Evolutionary conservation across 2,888 invertebrate species (phyloP).

Genomic region (Lepetodrilus schrolli): DNA sequence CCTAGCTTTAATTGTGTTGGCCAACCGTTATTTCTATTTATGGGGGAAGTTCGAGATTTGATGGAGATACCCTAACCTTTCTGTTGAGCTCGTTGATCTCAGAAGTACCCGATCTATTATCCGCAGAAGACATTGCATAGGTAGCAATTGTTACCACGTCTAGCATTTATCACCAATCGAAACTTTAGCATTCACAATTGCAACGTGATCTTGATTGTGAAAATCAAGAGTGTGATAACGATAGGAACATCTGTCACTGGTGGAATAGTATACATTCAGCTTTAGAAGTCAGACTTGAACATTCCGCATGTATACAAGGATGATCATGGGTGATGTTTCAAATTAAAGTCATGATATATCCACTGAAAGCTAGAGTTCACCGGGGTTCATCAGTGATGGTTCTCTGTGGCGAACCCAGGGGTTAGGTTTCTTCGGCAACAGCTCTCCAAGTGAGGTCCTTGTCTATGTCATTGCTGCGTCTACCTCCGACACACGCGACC

Average conservation of each 20-base stretch:
- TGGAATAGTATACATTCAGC: neutral
- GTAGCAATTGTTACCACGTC: neutral
- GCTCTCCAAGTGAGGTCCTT: neutral
- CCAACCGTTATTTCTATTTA: neutral
- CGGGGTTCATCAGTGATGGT: neutral
- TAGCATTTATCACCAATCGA: conserved; percentile 11
- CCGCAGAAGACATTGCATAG: too few relatives aligned
- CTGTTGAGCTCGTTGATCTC: neutral
- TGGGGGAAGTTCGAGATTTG: neutral
- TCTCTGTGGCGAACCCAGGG: neutral
- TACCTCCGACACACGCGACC: neutral
- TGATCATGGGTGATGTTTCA: neutral
- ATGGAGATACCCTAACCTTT: neutral
- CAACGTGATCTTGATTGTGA: neutral
- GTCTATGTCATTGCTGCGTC: conserved; percentile 9
- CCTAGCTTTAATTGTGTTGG: too few relatives aligned
- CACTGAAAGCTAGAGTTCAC: neutral
- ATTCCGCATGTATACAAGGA: neutral
- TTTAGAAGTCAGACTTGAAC: neutral
- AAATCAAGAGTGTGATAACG: neutral
- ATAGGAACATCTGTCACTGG: conserved; percentile 20
- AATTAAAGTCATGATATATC: neutral
- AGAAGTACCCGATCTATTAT: neutral
- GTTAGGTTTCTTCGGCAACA: neutral
- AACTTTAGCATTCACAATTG: neutral